These are phyloP conservation scores for Callosobruchus maculatus DNA, from an alignment of 2,888 invertebrate genomes.

Conservation along the genomic window DNA sequence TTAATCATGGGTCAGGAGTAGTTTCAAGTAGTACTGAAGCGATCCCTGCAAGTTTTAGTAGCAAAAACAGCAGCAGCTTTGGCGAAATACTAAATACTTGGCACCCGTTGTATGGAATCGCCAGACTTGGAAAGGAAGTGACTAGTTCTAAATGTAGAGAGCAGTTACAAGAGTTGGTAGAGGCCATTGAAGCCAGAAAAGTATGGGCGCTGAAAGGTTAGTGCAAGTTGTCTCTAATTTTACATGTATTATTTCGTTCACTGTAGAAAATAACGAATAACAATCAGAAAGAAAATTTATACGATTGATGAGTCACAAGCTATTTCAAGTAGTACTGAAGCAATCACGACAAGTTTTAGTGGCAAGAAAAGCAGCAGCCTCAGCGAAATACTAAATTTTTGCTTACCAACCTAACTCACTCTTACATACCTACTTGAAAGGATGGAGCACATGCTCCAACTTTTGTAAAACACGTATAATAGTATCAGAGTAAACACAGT, in stretches of 20 bases:
- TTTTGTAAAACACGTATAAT: too few relatives aligned
- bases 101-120: slow-evolving; percentile 34
- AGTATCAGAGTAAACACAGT: too few relatives aligned
- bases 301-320: too few relatives aligned
- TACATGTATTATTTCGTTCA: background rate
- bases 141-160: slow-evolving; percentile 24
- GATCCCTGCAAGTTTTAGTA: background rate
- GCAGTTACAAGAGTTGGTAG: slow-evolving; percentile 27
- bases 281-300: too few relatives aligned
- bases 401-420: too few relatives aligned
- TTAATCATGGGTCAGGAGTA: background rate
- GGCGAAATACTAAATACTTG: slow-evolving; percentile 25
- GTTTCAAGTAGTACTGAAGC: background rate
- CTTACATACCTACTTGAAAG: too few relatives aligned
- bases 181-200: slow-evolving; percentile 28
- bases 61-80: background rate
- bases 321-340: too few relatives aligned
- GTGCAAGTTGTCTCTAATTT: slow-evolving; percentile 1
- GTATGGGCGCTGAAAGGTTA: slow-evolving; percentile 42
- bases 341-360: too few relatives aligned
- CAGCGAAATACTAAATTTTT: too few relatives aligned
- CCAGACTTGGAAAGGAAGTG: slow-evolving; percentile 18
- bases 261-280: background rate
- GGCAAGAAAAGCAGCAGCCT: too few relatives aligned
- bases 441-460: too few relatives aligned